Percentiles rank a stretch among this genome's conserved stretches.
Conservation (phyloP, 2,888 invertebrate species). For the Dicranocentrus wangi region DNA sequence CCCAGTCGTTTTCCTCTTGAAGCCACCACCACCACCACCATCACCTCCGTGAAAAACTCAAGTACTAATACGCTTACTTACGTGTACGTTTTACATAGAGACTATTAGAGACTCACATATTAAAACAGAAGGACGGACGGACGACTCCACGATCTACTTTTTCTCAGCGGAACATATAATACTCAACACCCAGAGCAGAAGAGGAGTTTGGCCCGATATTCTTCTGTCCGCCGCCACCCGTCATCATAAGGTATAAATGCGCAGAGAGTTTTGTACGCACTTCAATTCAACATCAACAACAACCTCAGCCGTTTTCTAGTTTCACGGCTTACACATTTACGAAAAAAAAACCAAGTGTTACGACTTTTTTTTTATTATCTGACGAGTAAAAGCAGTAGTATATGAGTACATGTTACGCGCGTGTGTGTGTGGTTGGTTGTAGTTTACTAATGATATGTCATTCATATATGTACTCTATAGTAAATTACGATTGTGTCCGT, state of each 20-base stretch:
- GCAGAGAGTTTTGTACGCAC: neutral
- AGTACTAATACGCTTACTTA: too few species aligned
- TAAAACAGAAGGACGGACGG: neutral
- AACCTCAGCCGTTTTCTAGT: too few species aligned
- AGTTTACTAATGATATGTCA: slow-evolving; percentile 25
- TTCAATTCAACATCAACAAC: too few species aligned
- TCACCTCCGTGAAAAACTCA: too few species aligned
- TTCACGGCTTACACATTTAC: neutral
- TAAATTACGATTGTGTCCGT: slow-evolving; percentile 11
- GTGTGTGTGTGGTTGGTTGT: slow-evolving; percentile 11
- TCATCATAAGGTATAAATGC: too few species aligned
- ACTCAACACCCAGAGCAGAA: neutral
- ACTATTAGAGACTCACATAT: neutral
- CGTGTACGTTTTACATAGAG: neutral
- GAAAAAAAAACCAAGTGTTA: neutral
- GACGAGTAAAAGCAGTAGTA: too few species aligned
- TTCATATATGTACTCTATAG: too few species aligned
- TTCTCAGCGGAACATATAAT: slow-evolving; percentile 13
- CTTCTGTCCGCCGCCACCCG: too few species aligned
- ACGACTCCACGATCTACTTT: slow-evolving; percentile 51
- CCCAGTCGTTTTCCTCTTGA: neutral
- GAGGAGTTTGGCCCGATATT: too few species aligned
- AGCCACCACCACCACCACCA: neutral
- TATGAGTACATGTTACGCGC: too few species aligned
- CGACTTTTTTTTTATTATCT: too few species aligned